Percentiles rank a stretch among this genome's conserved stretches.
Evolutionary conservation across 2,888 invertebrate species (phyloP).

Genomic region (Blomia tropicalis): DNA sequence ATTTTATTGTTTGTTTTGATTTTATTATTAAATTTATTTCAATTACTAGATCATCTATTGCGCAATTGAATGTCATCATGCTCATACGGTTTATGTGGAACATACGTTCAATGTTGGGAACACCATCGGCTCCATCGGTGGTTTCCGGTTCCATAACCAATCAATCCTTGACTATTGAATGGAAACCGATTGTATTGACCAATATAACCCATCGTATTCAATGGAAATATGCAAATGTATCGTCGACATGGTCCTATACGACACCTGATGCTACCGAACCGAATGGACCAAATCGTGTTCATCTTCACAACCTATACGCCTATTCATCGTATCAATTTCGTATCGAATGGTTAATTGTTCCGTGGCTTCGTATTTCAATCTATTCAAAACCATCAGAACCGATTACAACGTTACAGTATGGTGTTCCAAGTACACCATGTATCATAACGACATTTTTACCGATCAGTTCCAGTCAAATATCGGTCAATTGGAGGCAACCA

Average conservation of each 20-base stretch:
- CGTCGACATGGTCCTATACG: conserved; percentile 1
- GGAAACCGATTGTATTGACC: conserved; percentile 42
- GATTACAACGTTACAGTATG: conserved; percentile 35
- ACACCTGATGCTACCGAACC: not conserved
- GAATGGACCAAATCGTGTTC: conserved; percentile 26
- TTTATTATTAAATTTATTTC: no score
- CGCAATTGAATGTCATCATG: conserved; percentile 65
- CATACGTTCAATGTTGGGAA: conserved; percentile 46
- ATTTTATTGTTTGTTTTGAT: no score
- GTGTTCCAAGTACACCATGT: conserved; percentile 53
- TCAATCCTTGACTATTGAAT: conserved; percentile 60
- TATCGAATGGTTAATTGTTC: conserved; percentile 57
- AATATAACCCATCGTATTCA: conserved; percentile 46
- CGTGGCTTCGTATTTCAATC: conserved; percentile 32
- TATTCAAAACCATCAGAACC: conserved; percentile 34
- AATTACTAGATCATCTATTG: conserved; percentile 44
- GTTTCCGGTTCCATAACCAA: conserved; percentile 59
- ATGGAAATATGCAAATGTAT: conserved; percentile 45
- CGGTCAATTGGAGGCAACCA: conserved; percentile 74
- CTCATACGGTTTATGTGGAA: conserved; percentile 55
- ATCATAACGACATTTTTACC: conserved; percentile 49
- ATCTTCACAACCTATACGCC: conserved; percentile 59
- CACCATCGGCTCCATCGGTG: conserved; percentile 55
- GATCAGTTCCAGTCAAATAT: conserved; percentile 61
- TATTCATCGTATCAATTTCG: conserved; percentile 85